Evolutionary conservation across 2,888 invertebrate genomes (phyloP).

Genomic region (Drosophila diplacantha): DNA sequence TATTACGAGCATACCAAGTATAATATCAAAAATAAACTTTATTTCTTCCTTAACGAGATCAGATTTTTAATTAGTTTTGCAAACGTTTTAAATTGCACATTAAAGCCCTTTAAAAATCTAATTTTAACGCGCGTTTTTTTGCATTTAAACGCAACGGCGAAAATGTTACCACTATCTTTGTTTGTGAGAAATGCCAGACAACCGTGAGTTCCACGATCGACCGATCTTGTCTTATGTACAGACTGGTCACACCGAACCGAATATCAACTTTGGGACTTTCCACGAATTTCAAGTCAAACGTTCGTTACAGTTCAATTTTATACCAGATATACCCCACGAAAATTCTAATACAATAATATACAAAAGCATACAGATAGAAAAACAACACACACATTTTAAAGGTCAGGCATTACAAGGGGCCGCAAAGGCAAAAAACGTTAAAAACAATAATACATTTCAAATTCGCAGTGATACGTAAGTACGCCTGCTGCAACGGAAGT

Average conservation of each 20-base stretch:
- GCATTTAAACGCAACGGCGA: background rate
- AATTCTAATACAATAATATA: slow-evolving; percentile 39
- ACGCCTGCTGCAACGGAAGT: background rate
- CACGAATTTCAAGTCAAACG: slow-evolving; percentile 50
- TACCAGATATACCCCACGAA: slow-evolving; percentile 41
- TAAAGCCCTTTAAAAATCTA: background rate
- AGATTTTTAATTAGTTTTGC: background rate
- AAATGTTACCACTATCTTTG: background rate
- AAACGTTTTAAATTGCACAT: background rate
- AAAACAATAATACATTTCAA: slow-evolving; percentile 32
- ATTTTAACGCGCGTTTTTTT: background rate
- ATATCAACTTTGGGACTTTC: slow-evolving; percentile 32
- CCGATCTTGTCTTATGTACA: background rate
- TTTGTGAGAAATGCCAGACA: background rate
- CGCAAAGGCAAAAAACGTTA: slow-evolving; percentile 9
- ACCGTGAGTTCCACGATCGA: too few species aligned
- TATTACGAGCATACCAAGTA: background rate
- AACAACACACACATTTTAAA: slow-evolving; percentile 38
- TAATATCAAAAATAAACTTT: background rate
- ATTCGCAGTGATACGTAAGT: slow-evolving; percentile 49
- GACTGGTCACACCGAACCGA: slow-evolving; percentile 1
- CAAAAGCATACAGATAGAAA: slow-evolving; percentile 32
- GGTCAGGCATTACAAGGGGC: slow-evolving; percentile 36
- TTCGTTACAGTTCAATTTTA: slow-evolving; percentile 50
- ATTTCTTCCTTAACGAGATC: background rate